Evolutionary conservation across 2,888 invertebrate species (phyloP), one percentile per base, ranked within the genome.

Genomic region (Furcula furcula): DNA sequence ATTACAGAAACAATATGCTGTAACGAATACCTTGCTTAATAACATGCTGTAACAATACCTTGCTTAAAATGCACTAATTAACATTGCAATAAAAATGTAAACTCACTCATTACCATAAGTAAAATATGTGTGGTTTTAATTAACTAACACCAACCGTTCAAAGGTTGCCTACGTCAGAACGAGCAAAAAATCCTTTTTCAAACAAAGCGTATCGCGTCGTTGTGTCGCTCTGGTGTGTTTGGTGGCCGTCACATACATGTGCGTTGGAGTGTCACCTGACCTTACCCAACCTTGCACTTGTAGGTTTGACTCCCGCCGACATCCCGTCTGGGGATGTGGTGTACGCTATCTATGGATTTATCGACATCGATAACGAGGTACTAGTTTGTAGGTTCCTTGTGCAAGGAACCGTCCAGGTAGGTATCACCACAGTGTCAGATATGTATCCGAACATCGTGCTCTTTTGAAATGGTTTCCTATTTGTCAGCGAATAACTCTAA

Each of bases 261-360:
- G 78, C 73, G 70, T 53, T 63, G 62, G 49, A 70, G 76, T 68
- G 81, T 70, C 85, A 86, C 85, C 86, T 86, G 86, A 87, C 84
- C 86, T 85, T 73, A 77, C 83, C 73, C 83, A 85, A 85, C 78
- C 64, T 67, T 76, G 76, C 86, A 86, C 84, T 84, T 86, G 85
- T 78, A 48, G 27, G 44, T 43, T 58, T 54, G 66, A 61, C 74
- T 76, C 76, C 74, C 68, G 71, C 69, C 53, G 65, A 46, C 62
- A 56, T 38, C 26, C 10, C 13, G n/a, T 16, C 9, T 67, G 79
- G 82, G 55, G 74, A 63, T 66, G 76, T 39, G 38, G 23, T 25
- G 20, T 31, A 7, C 13, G 21, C 20, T 27, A 29, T n/a, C 38
- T 35, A 13, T 29, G 18, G 18, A 53, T 40, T 34, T 54, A 48